Percentiles rank a stretch among this genome's conserved stretches.
Evolutionary conservation across 1,140 invertebrate species (phyloP).

Genomic region (Drosophila hydei): DNA sequence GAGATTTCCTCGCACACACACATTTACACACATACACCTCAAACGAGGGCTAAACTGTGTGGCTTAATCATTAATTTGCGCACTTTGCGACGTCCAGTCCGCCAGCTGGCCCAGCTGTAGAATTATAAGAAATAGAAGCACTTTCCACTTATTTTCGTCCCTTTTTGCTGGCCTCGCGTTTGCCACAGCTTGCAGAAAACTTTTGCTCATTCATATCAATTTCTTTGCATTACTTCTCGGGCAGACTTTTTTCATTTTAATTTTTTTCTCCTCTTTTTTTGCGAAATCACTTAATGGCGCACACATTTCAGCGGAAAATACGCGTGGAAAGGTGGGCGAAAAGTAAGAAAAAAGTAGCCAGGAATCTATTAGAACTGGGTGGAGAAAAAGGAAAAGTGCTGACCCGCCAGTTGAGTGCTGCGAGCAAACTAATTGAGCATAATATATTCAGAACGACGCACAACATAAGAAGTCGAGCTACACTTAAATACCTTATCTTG

Average conservation of each 20-base stretch:
- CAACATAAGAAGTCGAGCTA: not conserved
- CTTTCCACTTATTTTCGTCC: slow-evolving; percentile 44
- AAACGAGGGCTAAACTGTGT: slow-evolving; percentile 22
- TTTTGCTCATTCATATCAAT: slow-evolving; percentile 73
- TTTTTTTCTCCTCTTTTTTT: slow-evolving; percentile 44
- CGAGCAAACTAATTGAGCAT: slow-evolving; percentile 34
- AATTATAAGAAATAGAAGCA: slow-evolving; percentile 3
- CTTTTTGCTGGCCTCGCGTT: slow-evolving; percentile 12
- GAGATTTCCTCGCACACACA: slow-evolving; percentile 55
- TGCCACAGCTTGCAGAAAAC: slow-evolving; percentile 66
- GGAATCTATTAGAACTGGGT: slow-evolving; percentile 54
- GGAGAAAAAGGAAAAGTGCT: slow-evolving; percentile 55
- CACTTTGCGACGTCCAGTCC: slow-evolving; percentile 42
- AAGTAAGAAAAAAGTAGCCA: slow-evolving; percentile 18
- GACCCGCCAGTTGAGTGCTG: slow-evolving; percentile 33
- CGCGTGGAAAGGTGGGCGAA: not conserved
- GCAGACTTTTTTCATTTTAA: slow-evolving; percentile 22
- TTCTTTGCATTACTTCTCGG: slow-evolving; percentile 65
- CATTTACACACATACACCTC: slow-evolving; percentile 21
- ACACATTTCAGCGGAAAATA: slow-evolving; percentile 27
- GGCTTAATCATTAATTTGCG: slow-evolving; percentile 75
- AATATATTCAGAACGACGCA: slow-evolving; percentile 35
- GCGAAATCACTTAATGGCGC: slow-evolving; percentile 63
- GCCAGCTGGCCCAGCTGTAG: slow-evolving; percentile 52
- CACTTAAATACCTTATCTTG: not conserved